Percentiles rank a stretch among this genome's conserved stretches.
Evolutionary conservation across 2,113 vertebrate genomes (phyloP).

Genomic region (Barbus barbus): DNA sequence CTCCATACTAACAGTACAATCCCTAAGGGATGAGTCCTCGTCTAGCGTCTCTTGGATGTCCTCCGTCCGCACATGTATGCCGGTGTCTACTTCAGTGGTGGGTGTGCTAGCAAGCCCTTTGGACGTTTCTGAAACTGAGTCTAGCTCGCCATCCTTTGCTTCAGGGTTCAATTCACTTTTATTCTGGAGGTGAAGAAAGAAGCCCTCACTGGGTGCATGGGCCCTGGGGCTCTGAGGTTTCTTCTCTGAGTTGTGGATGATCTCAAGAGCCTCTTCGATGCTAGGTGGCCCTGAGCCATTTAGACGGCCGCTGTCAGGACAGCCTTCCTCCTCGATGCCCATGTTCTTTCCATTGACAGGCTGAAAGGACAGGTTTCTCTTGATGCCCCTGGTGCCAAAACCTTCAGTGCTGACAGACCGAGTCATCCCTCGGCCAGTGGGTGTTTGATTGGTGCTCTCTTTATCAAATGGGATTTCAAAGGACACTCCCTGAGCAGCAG

Average conservation of each 20-base stretch:
- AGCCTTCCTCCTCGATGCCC: conserved; percentile 86
- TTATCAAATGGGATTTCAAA: conserved; percentile 97
- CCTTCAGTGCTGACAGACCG: conserved; percentile 93
- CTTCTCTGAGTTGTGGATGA: conserved; percentile 86
- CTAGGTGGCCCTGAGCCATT: conserved; percentile 80
- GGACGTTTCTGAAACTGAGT: conserved; percentile 78
- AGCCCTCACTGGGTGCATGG: conserved; percentile 84
- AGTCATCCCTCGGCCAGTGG: conserved; percentile 78
- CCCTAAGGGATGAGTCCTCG: conserved; percentile 93
- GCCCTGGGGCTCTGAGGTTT: conserved; percentile 65
- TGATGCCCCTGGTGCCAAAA: conserved; percentile 80
- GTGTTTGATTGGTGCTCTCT: conserved; percentile 73
- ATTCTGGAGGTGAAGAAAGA: conserved; percentile 89
- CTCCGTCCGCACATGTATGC: conserved; percentile 91
- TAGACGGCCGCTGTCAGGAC: conserved; percentile 61
- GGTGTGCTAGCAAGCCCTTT: conserved; percentile 84
- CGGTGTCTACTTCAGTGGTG: conserved; percentile 91
- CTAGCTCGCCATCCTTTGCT: conserved; percentile 64
- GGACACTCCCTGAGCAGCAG: conserved; percentile 91
- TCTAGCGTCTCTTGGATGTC: conserved; percentile 92
- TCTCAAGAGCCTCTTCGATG: conserved; percentile 91
- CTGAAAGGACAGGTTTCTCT: conserved; percentile 89
- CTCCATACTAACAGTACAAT: conserved; percentile 94
- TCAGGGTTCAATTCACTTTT: conserved; percentile 72
- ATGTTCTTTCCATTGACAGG: conserved; percentile 85